Evolutionary conservation across 2,797 vertebrate genomes (phyloP).

Genomic region (Echiichthys vipera): DNA sequence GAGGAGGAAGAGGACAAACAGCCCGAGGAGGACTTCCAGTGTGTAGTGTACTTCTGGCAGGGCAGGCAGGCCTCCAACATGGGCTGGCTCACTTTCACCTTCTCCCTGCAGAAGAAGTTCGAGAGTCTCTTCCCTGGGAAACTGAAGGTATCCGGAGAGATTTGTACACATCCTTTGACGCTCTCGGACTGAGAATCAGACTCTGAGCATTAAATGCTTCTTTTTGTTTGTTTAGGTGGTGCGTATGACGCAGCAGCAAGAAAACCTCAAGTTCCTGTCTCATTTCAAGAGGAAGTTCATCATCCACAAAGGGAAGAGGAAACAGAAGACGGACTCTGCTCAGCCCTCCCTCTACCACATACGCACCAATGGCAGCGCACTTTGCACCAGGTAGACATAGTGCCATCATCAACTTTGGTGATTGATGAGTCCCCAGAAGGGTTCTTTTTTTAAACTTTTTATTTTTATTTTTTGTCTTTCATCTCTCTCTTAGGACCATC

Average conservation of each 20-base stretch:
- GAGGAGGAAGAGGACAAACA: constrained; percentile 90
- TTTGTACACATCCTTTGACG: rapidly evolving
- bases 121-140: constrained; percentile 97
- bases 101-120: constrained; percentile 98
- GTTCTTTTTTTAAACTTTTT: neutral
- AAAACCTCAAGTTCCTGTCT: constrained; percentile 98
- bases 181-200: neutral
- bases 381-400: constrained; percentile 90
- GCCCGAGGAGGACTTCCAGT: constrained; percentile 98
- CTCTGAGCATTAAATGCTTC: neutral
- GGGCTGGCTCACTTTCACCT: constrained; percentile 99
- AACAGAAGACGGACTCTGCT: constrained; percentile 85
- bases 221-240: constrained; percentile 87
- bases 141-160: constrained; percentile 85
- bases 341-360: constrained; percentile 98
- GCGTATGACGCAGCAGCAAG: constrained; percentile 99
- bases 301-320: constrained; percentile 96
- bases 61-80: constrained; percentile 98
- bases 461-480: neutral
- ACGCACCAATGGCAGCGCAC: constrained; percentile 95
- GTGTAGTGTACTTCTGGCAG: constrained; percentile 99
- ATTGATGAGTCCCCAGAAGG: neutral
- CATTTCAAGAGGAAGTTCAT: constrained; percentile 99
- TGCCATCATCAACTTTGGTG: neutral
- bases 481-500: constrained; percentile 88